phyloP scores from a whole-genome alignment of 2,888 invertebrate species.

The Cosmorhoe ocellata region DNA sequence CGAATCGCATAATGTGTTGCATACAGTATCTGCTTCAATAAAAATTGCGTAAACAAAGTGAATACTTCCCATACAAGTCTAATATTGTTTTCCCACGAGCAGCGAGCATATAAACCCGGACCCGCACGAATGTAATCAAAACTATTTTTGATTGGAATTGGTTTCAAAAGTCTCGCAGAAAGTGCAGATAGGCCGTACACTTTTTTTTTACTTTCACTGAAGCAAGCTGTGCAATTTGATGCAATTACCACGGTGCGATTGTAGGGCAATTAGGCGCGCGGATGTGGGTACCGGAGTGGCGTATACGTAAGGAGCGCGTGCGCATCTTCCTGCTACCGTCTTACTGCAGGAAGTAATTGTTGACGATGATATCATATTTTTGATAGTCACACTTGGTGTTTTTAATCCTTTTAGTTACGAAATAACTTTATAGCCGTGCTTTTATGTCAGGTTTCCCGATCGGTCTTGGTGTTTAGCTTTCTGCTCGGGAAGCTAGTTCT shows the following conservation, averaged over 20 bases:
- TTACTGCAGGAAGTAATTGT: slow-evolving; percentile 36
- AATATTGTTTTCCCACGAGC: background rate
- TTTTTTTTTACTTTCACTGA: slow-evolving; percentile 53
- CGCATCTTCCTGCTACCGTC: slow-evolving; percentile 44
- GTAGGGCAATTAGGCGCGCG: slow-evolving; percentile 59
- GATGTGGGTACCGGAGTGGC: slow-evolving; percentile 41
- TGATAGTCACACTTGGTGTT: slow-evolving; percentile 1
- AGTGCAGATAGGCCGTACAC: slow-evolving; percentile 17
- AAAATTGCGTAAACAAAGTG: no score
- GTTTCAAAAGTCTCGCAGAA: background rate
- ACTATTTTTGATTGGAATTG: background rate
- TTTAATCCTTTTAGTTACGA: background rate
- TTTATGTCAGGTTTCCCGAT: no score
- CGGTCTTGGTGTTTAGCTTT: no score
- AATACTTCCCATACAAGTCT: no score
- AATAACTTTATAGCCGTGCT: no score
- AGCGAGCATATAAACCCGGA: no score
- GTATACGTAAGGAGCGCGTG: slow-evolving; percentile 38
- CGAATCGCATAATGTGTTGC: no score
- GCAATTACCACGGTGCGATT: slow-evolving; percentile 51
- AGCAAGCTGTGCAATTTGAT: slow-evolving; percentile 46
- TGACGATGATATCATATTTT: slow-evolving; percentile 16
- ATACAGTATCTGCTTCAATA: no score
- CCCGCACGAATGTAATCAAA: background rate
- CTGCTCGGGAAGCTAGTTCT: no score